Percentiles rank a stretch among this genome's conserved stretches.
Conservation (phyloP, 2,888 invertebrate species). For the Xestoiulus laeticollis region DNA sequence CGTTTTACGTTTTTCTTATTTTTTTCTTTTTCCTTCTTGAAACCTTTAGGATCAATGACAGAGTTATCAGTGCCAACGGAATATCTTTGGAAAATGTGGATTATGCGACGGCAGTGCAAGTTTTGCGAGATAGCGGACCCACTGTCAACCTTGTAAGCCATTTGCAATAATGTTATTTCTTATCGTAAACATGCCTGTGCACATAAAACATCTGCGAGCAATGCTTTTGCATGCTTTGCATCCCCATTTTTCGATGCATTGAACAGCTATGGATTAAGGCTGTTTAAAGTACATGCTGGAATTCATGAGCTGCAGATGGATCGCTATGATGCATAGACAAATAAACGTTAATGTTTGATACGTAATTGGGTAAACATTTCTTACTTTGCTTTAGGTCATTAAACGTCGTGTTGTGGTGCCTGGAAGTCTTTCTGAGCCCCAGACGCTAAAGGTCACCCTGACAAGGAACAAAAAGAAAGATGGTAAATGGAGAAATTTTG, state of each 20-base stretch:
- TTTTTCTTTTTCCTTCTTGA: constrained; percentile 49
- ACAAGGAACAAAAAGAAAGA: constrained; percentile 95
- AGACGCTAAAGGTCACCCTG: constrained; percentile 82
- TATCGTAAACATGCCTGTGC: background rate
- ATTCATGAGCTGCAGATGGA: background rate
- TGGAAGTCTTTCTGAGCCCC: constrained; percentile 68
- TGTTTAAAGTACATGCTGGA: background rate
- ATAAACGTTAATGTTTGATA: constrained; percentile 5
- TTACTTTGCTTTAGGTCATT: constrained; percentile 69
- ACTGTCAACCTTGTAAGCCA: constrained; percentile 76
- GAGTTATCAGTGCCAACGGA: constrained; percentile 96
- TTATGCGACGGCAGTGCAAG: constrained; percentile 92
- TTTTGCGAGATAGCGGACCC: constrained; percentile 88
- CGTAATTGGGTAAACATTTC: constrained; percentile 7
- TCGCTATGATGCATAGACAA: background rate
- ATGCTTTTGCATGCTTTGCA: constrained; percentile 7
- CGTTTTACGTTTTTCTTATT: background rate
- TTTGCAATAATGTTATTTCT: constrained; percentile 24
- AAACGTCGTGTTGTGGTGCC: constrained; percentile 77
- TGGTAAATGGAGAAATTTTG: constrained; percentile 69
- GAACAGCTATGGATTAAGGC: background rate
- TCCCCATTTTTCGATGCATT: background rate
- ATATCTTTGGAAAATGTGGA: constrained; percentile 96
- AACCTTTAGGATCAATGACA: constrained; percentile 87
- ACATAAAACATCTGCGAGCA: constrained; percentile 1